Base-by-base conservation (phyloP, 1,140 invertebrate species). In the Drosophila takahashii region DNA sequence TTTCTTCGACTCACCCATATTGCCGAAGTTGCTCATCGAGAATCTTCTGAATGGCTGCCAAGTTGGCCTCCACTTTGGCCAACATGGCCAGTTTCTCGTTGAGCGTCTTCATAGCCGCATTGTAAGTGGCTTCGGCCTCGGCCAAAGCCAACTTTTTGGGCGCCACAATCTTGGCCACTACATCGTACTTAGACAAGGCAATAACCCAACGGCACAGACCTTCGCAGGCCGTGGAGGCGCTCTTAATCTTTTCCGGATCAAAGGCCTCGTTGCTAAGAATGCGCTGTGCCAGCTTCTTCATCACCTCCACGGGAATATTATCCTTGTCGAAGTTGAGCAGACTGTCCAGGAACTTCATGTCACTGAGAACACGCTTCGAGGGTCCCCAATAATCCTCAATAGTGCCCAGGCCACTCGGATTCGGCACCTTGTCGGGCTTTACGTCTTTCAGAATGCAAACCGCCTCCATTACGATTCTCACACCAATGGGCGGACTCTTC, bases 401-500 rank as follows among this genome's bases (percentile, higher is more conserved):
- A 0, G 94, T 94, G 22, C 94, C 94, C 75, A 96, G 95, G 61
- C 98, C 98, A 53, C 93, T 94, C 4, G 96, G 95, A 93, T 97
- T 96, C 6, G 89, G 83, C 26, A 92, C 79, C 27, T 81, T 89
- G n/a, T 92, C 91, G 1, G 92, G 92, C 41, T 92, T 92, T 15
- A 92, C 76, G 9, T 92, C 98, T 93, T 97, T 96, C 70, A 99
- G 94, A 77, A 99, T 97, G 89, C 98, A 99, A 69, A 99, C 95
- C 54, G 97, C 97, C 93, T 99, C 98, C 96, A 99, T 98, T 1
- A 99, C 97, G 56, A 99, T 93, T 85, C 96, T 97, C 5, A 99
- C 97, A 60, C 96, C 97, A 85, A 96, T 95, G 0, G 98, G 98
- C 2, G 99, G 99, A 93, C 96, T 98, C 93, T 99, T 99, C 98